Evolutionary conservation across 2,888 invertebrate species (phyloP).

Genomic region (Flexamia atlantica): DNA sequence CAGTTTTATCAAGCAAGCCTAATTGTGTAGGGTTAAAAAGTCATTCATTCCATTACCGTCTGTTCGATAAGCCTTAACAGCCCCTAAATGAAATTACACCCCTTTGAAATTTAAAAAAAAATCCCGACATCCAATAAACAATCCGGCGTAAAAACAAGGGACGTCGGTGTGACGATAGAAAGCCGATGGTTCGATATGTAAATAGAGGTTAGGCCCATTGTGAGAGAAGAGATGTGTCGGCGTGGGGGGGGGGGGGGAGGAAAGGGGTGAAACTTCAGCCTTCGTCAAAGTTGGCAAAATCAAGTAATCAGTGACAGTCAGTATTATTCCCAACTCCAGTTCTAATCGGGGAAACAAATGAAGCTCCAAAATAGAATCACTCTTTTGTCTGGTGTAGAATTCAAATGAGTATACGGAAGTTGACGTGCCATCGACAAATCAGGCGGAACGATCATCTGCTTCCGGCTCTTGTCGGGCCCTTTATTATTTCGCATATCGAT

Average conservation of each 20-base stretch:
- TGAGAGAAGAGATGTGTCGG: conserved; percentile 52
- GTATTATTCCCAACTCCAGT: conserved; percentile 59
- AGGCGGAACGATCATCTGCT: conserved; percentile 61
- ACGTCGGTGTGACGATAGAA: conserved; percentile 30
- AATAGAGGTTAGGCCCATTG: conserved; percentile 59
- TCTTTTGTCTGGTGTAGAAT: conserved; percentile 59
- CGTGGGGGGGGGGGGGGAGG: conserved; percentile 11
- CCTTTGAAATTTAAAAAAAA: conserved; percentile 28
- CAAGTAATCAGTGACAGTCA: conserved; percentile 60
- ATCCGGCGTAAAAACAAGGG: conserved; percentile 48
- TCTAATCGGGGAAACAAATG: conserved; percentile 60
- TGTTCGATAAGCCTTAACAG: too few species aligned
- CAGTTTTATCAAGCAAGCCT: too few species aligned
- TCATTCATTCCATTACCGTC: too few species aligned
- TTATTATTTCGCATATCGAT: conserved; percentile 33
- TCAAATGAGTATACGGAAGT: conserved; percentile 60
- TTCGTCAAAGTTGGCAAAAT: conserved; percentile 60
- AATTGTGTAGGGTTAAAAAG: too few species aligned
- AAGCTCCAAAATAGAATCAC: conserved; percentile 60
- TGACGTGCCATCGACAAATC: conserved; percentile 60
- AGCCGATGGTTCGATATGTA: conserved; percentile 58
- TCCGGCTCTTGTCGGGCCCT: conserved; percentile 23
- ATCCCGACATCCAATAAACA: conserved; percentile 39
- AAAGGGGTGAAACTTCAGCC: conserved; percentile 53
- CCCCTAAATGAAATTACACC: background rate